Evolutionary conservation across 2,113 vertebrate genomes (phyloP), one percentile per base, ranked within the genome.

Genomic region (Atherinomorus stipes): DNA sequence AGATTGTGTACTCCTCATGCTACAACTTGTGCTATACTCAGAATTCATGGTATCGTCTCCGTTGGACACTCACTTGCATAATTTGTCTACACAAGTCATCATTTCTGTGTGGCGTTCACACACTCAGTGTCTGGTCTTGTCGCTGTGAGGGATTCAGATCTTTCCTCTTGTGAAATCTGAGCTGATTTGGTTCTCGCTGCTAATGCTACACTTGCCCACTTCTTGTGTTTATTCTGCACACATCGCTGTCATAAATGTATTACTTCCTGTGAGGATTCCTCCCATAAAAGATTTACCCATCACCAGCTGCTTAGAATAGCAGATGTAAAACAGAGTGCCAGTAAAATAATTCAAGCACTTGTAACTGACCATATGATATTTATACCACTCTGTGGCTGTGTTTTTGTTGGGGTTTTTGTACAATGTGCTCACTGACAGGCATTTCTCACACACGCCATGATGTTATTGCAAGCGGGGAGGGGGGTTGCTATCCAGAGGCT

Each of bases 361-460:
- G 5, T 47, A 21, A 54, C 56, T 42, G 31, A 57, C 80, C 86
- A 81, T 79, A 82, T 75, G 86, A 49, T 81, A 57, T 64, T 67
- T 31, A 74, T 64, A 64, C 52, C 64, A 62, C 44, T n/a, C 44
- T 78, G 28, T 23, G 65, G 59, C 53, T 22, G 45, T 21, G 2
- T 76, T 72, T 63, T 73, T 74, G 16, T 76, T 74, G 38, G 1
- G 16, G 63, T 40, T 49, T 57, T 25, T 49, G 26, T 23, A 11
- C 21, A 31, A 47, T 66, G 50, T 64, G 40, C 66, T 71, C 83
- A 66, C 71, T 58, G 44, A 75, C 49, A 15, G 40, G 13, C 40
- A 16, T 42, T 42, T 42, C 40, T 15, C 40, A 42, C 2, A 47
- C 18, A n/a, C 44, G 7, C 18, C 1, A 12, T 45, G 18, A 45